A percentile compares a stretch with the other conserved stretches of the same genome.
phyloP scores from a whole-genome alignment of 1,140 invertebrate genomes.

The Drosophila azteca region DNA sequence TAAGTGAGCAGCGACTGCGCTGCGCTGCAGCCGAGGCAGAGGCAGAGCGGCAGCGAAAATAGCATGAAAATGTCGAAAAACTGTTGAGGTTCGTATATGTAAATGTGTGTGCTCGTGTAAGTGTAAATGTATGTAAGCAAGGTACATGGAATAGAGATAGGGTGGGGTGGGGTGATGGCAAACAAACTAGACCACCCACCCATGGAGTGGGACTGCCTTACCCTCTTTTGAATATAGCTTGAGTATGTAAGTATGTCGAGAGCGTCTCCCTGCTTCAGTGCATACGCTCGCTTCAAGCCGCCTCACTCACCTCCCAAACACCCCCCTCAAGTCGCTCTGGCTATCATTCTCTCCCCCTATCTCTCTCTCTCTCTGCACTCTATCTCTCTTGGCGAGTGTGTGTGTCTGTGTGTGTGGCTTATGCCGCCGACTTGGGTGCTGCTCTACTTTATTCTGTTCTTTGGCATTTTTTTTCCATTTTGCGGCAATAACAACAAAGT shows the following conservation, averaged over 20 bases:
- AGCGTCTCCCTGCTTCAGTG: constrained; percentile 76
- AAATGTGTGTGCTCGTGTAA: constrained; percentile 1
- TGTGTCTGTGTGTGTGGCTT: constrained; percentile 48
- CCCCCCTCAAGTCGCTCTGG: constrained; percentile 4
- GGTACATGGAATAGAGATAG: neutral
- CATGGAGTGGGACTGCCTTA: constrained; percentile 19
- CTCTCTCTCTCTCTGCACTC: neutral
- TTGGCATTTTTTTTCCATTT: constrained; percentile 67
- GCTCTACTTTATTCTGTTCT: constrained; percentile 78
- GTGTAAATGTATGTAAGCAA: neutral
- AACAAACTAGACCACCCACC: too few species aligned
- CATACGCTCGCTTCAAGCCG: constrained; percentile 49
- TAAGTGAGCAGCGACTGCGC: constrained; percentile 21
- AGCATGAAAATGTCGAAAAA: constrained; percentile 79
- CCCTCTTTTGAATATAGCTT: constrained; percentile 25
- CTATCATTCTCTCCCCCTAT: constrained; percentile 4
- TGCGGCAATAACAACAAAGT: constrained; percentile 68
- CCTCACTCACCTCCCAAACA: constrained; percentile 4
- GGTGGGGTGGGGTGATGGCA: too few species aligned
- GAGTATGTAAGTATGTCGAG: constrained; percentile 34
- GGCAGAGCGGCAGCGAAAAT: constrained; percentile 51
- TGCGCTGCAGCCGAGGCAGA: neutral
- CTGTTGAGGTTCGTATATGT: constrained; percentile 69
- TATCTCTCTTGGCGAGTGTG: constrained; percentile 7
- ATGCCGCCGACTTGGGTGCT: constrained; percentile 68